Evolutionary conservation across 2,888 invertebrate species (phyloP).

Genomic region (Melanostoma mellinum): DNA sequence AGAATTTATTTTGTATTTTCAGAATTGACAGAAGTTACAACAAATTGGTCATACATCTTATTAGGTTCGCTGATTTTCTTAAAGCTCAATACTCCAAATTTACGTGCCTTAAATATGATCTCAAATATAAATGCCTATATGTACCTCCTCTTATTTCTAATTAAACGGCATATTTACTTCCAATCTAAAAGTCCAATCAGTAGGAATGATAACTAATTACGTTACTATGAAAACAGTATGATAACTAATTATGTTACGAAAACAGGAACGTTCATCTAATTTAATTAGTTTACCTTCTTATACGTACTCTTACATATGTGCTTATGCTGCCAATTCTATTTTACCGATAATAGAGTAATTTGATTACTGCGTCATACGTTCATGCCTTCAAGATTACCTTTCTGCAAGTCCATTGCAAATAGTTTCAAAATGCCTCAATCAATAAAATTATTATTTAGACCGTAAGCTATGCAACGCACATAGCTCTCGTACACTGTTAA

Average conservation of each 20-base stretch:
- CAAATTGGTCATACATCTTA: too few species aligned
- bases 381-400: conserved; percentile 10
- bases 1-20: too few species aligned
- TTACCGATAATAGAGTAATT: conserved; percentile 42
- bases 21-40: too few species aligned
- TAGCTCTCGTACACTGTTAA: conserved; percentile 13
- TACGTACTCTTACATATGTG: neutral
- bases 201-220: too few species aligned
- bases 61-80: too few species aligned
- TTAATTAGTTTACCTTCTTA: conserved; percentile 27
- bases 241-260: conserved; percentile 14
- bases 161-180: too few species aligned
- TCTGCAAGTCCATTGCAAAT: conserved; percentile 9
- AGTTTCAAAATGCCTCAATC: conserved; percentile 35
- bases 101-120: too few species aligned
- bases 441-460: conserved; percentile 54
- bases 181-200: too few species aligned
- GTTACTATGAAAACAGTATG: too few species aligned
- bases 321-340: conserved; percentile 42
- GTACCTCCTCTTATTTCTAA: too few species aligned
- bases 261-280: conserved; percentile 26
- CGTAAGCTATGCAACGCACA: conserved; percentile 39
- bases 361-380: conserved; percentile 52
- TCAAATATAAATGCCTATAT: too few species aligned
- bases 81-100: too few species aligned